Evolutionary conservation across 2,797 vertebrate genomes (phyloP).

Genomic region (Etheostoma nigrum): DNA sequence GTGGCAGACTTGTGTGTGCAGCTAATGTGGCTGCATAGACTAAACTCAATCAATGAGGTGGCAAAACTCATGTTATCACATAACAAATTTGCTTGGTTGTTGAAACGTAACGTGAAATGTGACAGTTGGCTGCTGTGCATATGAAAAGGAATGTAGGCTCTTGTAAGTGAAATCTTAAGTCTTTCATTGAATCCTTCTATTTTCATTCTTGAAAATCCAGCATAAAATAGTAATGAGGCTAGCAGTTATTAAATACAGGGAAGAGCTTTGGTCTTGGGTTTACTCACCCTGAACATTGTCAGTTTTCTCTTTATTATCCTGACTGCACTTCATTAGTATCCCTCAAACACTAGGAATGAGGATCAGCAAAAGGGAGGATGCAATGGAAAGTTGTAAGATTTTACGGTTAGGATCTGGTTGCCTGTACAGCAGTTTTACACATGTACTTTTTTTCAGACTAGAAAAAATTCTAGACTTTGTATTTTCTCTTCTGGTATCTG

Average conservation of each 20-base stretch:
- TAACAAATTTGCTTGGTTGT: slow-evolving; percentile 30
- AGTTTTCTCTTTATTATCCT: background rate
- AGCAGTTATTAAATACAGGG: background rate
- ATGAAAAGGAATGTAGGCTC: slow-evolving; percentile 56
- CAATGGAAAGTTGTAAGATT: slow-evolving; percentile 67
- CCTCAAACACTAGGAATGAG: slow-evolving; percentile 3
- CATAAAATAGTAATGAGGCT: background rate
- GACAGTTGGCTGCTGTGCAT: slow-evolving; percentile 65
- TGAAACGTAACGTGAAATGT: slow-evolving; percentile 6
- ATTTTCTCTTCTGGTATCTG: slow-evolving; percentile 74
- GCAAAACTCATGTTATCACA: background rate
- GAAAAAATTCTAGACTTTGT: slow-evolving; percentile 76
- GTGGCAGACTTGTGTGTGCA: background rate
- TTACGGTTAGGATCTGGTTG: slow-evolving; percentile 53
- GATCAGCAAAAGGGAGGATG: slow-evolving; percentile 27
- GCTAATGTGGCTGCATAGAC: background rate
- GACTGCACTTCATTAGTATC: background rate
- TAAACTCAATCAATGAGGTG: slow-evolving; percentile 17
- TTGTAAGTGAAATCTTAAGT: slow-evolving; percentile 63
- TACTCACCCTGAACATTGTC: background rate
- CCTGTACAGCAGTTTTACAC: slow-evolving; percentile 67
- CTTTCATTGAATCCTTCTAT: slow-evolving; percentile 58
- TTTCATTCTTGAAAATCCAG: slow-evolving; percentile 20
- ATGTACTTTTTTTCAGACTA: slow-evolving; percentile 65
- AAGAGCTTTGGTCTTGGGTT: background rate